Evolutionary conservation across 1,140 invertebrate genomes (phyloP).

Genomic region (Rhyacophila brunnea): DNA sequence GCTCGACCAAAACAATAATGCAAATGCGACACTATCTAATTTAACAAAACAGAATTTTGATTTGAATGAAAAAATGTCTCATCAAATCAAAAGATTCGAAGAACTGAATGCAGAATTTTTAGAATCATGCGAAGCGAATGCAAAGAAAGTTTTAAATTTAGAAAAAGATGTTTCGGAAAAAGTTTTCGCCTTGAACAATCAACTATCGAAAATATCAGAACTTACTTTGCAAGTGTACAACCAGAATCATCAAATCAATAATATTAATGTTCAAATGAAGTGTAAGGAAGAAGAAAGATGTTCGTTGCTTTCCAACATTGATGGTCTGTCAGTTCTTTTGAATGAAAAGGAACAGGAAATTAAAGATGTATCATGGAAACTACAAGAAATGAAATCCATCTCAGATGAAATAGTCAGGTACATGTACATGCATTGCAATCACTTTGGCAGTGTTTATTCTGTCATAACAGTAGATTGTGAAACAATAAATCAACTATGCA

Average conservation of each 20-base stretch:
- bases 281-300: constrained; percentile 10
- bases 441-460: too few relatives aligned
- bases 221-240: not conserved
- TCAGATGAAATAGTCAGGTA: too few relatives aligned
- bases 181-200: not conserved
- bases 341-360: constrained; percentile 15
- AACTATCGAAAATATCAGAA: constrained; percentile 12
- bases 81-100: constrained; percentile 5
- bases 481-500: too few relatives aligned
- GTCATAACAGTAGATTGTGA: too few relatives aligned
- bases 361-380: too few relatives aligned
- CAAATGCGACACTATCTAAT: constrained; percentile 1
- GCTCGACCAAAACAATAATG: not conserved
- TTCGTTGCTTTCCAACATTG: constrained; percentile 11
- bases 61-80: not conserved
- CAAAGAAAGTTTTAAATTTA: not conserved
- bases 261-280: constrained; percentile 2
- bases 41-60: not conserved
- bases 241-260: not conserved
- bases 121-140: not conserved
- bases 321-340: constrained; percentile 4
- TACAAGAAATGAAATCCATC: too few relatives aligned
- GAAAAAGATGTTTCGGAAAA: not conserved
- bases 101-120: not conserved
- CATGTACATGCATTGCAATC: too few relatives aligned